phyloP scores from a whole-genome alignment of 1,140 invertebrate genomes.

The Choristoneura fumiferana region DNA sequence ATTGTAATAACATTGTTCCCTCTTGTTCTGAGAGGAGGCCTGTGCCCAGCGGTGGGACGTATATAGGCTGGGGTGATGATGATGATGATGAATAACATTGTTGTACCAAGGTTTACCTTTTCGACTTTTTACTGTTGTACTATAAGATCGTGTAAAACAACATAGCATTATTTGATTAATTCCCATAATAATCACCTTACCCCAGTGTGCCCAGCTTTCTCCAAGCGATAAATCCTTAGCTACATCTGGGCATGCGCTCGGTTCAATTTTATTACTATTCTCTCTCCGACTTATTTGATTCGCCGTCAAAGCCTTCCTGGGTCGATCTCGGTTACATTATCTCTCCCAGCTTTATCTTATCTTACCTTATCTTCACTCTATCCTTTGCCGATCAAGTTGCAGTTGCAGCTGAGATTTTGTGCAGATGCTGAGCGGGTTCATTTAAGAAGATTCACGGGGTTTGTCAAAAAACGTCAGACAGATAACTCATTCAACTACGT shows the following conservation, averaged over 20 bases:
- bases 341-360: constrained; percentile 23
- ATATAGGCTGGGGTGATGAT: no score
- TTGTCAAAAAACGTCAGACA: no score
- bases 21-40: no score
- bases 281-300: constrained; percentile 71
- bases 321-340: constrained; percentile 67
- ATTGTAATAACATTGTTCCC: no score
- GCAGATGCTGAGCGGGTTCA: constrained; percentile 13
- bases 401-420: constrained; percentile 4
- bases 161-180: not conserved
- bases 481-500: no score
- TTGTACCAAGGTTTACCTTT: no score
- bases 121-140: no score
- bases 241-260: constrained; percentile 69
- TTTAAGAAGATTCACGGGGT: not conserved
- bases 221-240: constrained; percentile 68
- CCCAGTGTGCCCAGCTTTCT: constrained; percentile 34
- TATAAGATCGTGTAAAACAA: constrained; percentile 20
- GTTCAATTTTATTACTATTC: constrained; percentile 78
- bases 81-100: no score
- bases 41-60: no score
- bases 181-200: not conserved
- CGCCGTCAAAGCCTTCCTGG: constrained; percentile 65
- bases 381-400: constrained; percentile 11
- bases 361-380: constrained; percentile 31